phyloP scores from a whole-genome alignment of 2,888 invertebrate species.

The Tetanocera ferruginea region DNA sequence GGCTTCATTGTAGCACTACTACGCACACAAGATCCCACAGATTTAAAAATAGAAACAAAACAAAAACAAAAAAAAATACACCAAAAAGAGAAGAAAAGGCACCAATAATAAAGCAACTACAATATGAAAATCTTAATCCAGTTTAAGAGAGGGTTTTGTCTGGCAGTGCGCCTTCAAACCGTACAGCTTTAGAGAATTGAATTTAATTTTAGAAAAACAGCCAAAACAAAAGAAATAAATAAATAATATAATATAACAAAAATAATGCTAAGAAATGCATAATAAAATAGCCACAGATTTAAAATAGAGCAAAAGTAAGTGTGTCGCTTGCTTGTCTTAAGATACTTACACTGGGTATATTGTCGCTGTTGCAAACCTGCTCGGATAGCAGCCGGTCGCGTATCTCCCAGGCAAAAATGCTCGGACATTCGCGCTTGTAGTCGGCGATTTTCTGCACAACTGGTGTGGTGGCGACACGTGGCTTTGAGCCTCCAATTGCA shows the following conservation, averaged over 20 bases:
- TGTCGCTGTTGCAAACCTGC: constrained; percentile 96
- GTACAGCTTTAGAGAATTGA: background rate
- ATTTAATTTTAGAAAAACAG: background rate
- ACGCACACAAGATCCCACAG: background rate
- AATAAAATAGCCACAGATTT: background rate
- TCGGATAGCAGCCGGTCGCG: constrained; percentile 93
- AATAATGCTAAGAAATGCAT: background rate
- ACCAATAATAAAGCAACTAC: constrained; percentile 8
- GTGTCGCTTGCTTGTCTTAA: background rate
- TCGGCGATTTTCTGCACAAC: constrained; percentile 96
- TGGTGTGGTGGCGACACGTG: constrained; percentile 92
- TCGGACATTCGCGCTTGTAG: constrained; percentile 97
- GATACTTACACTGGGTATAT: constrained; percentile 97
- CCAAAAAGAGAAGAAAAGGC: constrained; percentile 23
- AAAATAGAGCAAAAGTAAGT: background rate
- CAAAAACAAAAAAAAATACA: constrained; percentile 35
- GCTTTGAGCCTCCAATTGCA: constrained; percentile 97
- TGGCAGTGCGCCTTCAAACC: background rate
- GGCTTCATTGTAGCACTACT: background rate
- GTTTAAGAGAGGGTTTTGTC: constrained; percentile 45
- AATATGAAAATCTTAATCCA: constrained; percentile 49
- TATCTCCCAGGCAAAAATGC: constrained; percentile 99
- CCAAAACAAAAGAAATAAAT: background rate
- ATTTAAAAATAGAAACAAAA: background rate
- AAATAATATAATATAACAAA: background rate